Conservation (phyloP, 1,140 invertebrate species). For the Eurosta solidaginis region DNA sequence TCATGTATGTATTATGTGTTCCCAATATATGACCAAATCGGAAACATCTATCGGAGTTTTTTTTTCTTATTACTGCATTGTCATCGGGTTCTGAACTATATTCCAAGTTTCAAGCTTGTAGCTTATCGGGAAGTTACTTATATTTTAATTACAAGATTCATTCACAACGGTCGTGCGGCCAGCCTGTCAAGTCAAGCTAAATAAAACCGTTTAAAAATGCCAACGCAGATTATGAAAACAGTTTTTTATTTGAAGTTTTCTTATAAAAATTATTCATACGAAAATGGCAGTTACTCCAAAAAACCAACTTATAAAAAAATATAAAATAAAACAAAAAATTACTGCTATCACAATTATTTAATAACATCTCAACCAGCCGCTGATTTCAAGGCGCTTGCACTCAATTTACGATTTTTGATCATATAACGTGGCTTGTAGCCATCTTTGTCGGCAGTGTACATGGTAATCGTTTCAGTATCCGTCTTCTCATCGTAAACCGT, state of each 20-base stretch:
- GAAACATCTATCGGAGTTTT: too few relatives aligned
- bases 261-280: background rate
- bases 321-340: background rate
- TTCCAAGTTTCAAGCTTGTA: too few relatives aligned
- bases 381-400: constrained; percentile 49
- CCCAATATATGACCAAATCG: too few relatives aligned
- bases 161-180: too few relatives aligned
- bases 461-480: constrained; percentile 49
- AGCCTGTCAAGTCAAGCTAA: too few relatives aligned
- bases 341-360: background rate
- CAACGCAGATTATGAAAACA: too few relatives aligned
- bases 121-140: too few relatives aligned
- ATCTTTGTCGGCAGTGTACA: constrained; percentile 58
- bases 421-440: constrained; percentile 51
- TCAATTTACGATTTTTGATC: constrained; percentile 54
- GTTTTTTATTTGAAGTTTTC: background rate
- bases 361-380: constrained; percentile 44
- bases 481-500: constrained; percentile 50
- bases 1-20: too few relatives aligned
- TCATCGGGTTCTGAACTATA: too few relatives aligned
- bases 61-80: too few relatives aligned
- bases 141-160: too few relatives aligned
- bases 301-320: background rate
- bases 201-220: too few relatives aligned
- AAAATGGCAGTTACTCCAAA: background rate